Evolutionary conservation across 2,797 vertebrate genomes (phyloP).

Genomic region (Ceryle rudis): DNA sequence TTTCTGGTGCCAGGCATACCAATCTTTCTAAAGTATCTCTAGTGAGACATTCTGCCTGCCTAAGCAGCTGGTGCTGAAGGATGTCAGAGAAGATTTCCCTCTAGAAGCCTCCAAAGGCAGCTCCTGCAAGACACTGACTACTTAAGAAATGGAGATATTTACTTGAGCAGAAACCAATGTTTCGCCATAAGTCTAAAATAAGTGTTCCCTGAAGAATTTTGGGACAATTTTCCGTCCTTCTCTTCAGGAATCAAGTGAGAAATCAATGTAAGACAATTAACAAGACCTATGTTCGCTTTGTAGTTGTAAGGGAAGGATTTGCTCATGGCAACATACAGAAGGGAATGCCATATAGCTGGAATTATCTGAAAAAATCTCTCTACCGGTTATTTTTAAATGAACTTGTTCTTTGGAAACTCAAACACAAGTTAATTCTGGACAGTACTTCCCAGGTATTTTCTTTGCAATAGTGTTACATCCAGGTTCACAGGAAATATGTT

Average conservation of each 20-base stretch:
- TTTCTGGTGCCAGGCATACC: not conserved
- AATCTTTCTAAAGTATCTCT: not conserved
- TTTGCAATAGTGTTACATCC: not conserved
- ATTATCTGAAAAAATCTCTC: not conserved
- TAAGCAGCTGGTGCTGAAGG: not conserved
- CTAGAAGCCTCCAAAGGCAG: not conserved
- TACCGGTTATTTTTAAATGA: not conserved
- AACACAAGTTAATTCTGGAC: not conserved
- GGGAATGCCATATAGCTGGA: not conserved
- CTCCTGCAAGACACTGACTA: not conserved
- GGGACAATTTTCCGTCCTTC: not conserved
- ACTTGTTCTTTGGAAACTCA: not conserved
- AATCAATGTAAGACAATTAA: not conserved
- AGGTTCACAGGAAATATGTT: not conserved
- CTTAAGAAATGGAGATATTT: not conserved
- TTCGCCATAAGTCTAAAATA: not conserved
- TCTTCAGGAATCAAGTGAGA: not conserved
- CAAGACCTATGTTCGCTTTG: accelerated
- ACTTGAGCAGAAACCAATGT: not conserved
- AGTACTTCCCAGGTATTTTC: not conserved
- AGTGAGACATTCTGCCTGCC: not conserved
- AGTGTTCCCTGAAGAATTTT: not conserved
- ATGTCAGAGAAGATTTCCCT: not conserved
- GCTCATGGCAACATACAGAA: not conserved
- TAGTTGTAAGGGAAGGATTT: not conserved